Conservation (phyloP, 2,888 invertebrate genomes). For the Drosophila neonasuta region DNA sequence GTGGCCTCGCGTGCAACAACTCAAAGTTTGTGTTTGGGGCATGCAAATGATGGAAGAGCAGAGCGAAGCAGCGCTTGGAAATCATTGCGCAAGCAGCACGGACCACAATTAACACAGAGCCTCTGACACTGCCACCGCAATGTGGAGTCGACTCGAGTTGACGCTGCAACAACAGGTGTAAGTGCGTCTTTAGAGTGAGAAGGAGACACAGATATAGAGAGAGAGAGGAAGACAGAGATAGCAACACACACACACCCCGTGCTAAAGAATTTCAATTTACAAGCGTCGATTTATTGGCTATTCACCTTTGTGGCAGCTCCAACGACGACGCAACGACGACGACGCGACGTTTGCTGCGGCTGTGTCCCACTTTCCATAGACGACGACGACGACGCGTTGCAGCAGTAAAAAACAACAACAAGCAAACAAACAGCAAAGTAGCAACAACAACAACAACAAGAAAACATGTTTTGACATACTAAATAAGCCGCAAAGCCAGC, state of each 20-base stretch:
- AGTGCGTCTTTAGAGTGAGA: slow-evolving; percentile 24
- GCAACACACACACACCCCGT: slow-evolving; percentile 43
- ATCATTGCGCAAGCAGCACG: slow-evolving; percentile 64
- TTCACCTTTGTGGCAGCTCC: slow-evolving; percentile 78
- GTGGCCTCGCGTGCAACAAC: slow-evolving; percentile 11
- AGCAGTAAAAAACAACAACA: slow-evolving; percentile 45
- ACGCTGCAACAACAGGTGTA: slow-evolving; percentile 58
- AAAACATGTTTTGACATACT: slow-evolving; percentile 77
- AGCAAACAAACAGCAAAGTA: slow-evolving; percentile 17
- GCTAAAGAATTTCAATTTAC: slow-evolving; percentile 76
- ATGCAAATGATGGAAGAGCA: slow-evolving; percentile 58
- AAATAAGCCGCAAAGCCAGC: slow-evolving; percentile 71
- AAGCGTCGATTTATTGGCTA: slow-evolving; percentile 81
- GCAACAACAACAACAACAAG: slow-evolving; percentile 30
- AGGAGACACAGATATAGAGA: not conserved
- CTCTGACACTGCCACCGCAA: slow-evolving; percentile 22
- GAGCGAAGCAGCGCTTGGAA: not conserved
- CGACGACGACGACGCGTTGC: slow-evolving; percentile 43
- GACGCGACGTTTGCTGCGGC: slow-evolving; percentile 35
- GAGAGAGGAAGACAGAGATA: not conserved
- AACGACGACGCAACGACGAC: slow-evolving; percentile 8
- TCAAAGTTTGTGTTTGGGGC: slow-evolving; percentile 9
- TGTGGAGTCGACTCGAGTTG: slow-evolving; percentile 13
- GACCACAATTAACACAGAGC: slow-evolving; percentile 52
- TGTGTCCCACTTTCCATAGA: slow-evolving; percentile 76